These are phyloP conservation scores for Noctua janthina DNA, from an alignment of 2,888 invertebrate genomes.

Conservation along the genomic window DNA sequence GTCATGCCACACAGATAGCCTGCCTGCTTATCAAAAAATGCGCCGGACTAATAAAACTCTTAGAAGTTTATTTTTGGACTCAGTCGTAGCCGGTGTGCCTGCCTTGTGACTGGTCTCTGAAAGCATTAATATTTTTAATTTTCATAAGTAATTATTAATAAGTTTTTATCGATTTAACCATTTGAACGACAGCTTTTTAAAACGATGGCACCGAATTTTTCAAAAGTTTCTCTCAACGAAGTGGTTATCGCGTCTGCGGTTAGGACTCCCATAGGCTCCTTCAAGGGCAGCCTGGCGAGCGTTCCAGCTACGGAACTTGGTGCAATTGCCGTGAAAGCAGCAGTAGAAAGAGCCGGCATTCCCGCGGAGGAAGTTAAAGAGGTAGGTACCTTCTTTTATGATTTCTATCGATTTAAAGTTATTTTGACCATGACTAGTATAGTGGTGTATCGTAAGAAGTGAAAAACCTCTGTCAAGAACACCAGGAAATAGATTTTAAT, in stretches of 20 bases:
- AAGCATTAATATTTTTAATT: constrained; percentile 16
- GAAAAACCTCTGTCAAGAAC: not conserved
- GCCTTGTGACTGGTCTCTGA: constrained; percentile 61
- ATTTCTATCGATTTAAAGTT: not conserved
- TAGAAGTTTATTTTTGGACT: constrained; percentile 60
- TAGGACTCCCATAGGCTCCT: constrained; percentile 99
- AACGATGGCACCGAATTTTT: constrained; percentile 86
- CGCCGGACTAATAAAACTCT: constrained; percentile 81
- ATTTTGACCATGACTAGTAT: not conserved
- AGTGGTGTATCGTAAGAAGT: not conserved
- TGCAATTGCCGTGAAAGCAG: constrained; percentile 96
- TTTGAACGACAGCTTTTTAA: constrained; percentile 76
- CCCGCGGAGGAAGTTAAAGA: constrained; percentile 96
- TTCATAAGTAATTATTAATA: constrained; percentile 4
- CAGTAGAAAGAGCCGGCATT: constrained; percentile 95
- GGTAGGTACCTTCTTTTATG: constrained; percentile 93
- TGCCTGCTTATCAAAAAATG: constrained; percentile 82
- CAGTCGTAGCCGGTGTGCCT: constrained; percentile 76
- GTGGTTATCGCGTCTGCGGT: constrained; percentile 98
- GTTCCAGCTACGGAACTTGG: constrained; percentile 97
- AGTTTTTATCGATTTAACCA: constrained; percentile 51
- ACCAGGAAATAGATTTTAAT: not conserved
- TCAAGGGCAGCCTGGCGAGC: constrained; percentile 95
- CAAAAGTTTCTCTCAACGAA: constrained; percentile 92
- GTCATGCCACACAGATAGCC: not conserved